Base-by-base conservation (phyloP, 2,113 vertebrate species). In the Corydoras sp. region DNA sequence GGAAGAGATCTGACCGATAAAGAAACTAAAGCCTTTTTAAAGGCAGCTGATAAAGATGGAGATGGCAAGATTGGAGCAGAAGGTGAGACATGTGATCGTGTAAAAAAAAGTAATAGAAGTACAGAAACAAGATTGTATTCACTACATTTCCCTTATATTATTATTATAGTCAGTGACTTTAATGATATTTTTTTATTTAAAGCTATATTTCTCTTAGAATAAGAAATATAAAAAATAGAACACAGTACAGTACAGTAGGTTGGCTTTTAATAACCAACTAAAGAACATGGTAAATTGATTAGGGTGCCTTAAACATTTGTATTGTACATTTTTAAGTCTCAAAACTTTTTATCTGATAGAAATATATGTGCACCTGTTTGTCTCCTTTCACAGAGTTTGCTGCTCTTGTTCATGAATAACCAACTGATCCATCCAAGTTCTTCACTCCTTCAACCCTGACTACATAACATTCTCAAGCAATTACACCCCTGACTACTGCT, bases 31-130 rank as follows among this genome's bases (percentile, higher is more conserved):
- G 84, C 58, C 10, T 91, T 99, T 80, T 80, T 99, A 86, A 82
- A 81, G 51, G 95, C 95, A 62, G 96, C 93, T n/a, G 96, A 99
- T 83, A 95, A 95, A 88, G 95, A 99, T 0, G 94, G 95, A 70
- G 95, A 99, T 14, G 96, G 95, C 73, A 99, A 97, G 88, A 98
- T 99, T 8, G 95, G 95, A 53, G 86, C 89, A 3, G 93, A 97
- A 10, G 96, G 96, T 99, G 90, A 75, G 91, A 54, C 29, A 24
- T 58, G 10, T 0, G 6, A 14, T 13, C 0, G 35, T 15, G 35
- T 49, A n/a, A 12, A 10, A 31, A 55, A 30, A 13, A 30, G 50
- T 53, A 10, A 10, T 53, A 9, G 9, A 53, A 13, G 3, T 50
- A 10, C 5, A 50, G 49, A 50, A 50, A 50, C 49, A 50, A 6